These are phyloP conservation scores for Drosophila trichaetosa DNA, from an alignment of 2,888 invertebrate genomes.

Conservation along the genomic window DNA sequence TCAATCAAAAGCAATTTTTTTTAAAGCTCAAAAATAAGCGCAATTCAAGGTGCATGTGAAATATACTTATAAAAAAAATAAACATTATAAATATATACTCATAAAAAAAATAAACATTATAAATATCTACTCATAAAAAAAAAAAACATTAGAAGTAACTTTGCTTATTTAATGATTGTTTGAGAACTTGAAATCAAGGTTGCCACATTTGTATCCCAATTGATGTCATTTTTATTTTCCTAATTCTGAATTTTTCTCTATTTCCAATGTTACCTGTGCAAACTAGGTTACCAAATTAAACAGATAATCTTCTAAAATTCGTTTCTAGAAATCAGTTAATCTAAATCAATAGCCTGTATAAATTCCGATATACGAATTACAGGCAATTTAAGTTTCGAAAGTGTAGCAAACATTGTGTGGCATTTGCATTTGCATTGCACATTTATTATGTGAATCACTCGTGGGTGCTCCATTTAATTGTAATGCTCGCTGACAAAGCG, in stretches of 20 bases:
- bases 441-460: conserved; percentile 8
- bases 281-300: too few species aligned
- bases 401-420: not conserved
- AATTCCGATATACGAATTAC: too few species aligned
- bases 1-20: conserved; percentile 50
- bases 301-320: not conserved
- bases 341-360: not conserved
- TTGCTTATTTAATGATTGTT: not conserved
- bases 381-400: not conserved
- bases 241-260: not conserved
- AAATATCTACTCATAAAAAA: conserved; percentile 3
- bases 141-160: not conserved
- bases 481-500: conserved; percentile 1
- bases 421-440: not conserved
- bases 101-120: conserved; percentile 3
- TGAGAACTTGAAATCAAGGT: not conserved
- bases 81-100: not conserved
- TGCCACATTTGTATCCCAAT: not conserved
- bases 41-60: conserved; percentile 3
- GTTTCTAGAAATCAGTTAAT: not conserved
- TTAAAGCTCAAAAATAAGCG: conserved; percentile 1
- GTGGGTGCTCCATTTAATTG: conserved; percentile 17
- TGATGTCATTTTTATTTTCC: not conserved
- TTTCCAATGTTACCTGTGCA: not conserved
- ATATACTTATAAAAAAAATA: conserved; percentile 6